phyloP scores from a whole-genome alignment of 1,140 invertebrate species.

The Drosophila kohkoa region DNA sequence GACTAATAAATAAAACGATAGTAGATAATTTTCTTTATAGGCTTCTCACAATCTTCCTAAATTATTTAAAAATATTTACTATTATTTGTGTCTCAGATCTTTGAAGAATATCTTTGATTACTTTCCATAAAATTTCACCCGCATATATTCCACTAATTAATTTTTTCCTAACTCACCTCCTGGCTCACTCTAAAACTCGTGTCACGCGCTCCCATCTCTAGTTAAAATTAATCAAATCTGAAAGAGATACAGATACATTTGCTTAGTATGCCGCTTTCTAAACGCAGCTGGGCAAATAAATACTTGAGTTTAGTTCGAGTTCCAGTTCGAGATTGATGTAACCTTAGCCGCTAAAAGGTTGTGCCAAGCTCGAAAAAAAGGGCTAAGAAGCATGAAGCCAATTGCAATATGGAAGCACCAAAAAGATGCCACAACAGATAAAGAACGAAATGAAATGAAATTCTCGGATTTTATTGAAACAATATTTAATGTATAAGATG shows the following conservation, averaged over 20 bases:
- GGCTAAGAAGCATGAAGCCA: slow-evolving; percentile 52
- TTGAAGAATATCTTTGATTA: too few relatives aligned
- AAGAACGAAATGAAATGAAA: slow-evolving; percentile 25
- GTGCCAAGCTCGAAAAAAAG: slow-evolving; percentile 32
- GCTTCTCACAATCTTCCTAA: too few relatives aligned
- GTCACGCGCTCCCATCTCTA: slow-evolving; percentile 27
- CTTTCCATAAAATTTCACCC: too few relatives aligned
- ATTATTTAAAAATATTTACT: background rate
- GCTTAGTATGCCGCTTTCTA: slow-evolving; percentile 9
- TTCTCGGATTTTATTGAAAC: slow-evolving; percentile 63
- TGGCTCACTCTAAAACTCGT: background rate
- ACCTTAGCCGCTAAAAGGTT: slow-evolving; percentile 77
- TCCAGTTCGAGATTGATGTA: slow-evolving; percentile 49
- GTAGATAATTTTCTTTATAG: too few relatives aligned
- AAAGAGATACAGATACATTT: slow-evolving; percentile 66
- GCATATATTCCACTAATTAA: too few relatives aligned
- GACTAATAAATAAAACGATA: too few relatives aligned
- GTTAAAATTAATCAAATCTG: slow-evolving; percentile 58
- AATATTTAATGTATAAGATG: slow-evolving; percentile 74
- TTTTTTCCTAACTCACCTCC: background rate
- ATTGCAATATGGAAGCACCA: slow-evolving; percentile 25
- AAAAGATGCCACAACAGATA: background rate
- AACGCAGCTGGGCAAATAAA: slow-evolving; percentile 70
- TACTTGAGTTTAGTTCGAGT: slow-evolving; percentile 63
- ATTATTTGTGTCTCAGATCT: too few relatives aligned